A percentile compares a stretch with the other conserved stretches of the same genome.
These are phyloP conservation scores for Dasysyrphus tricinctus DNA, from an alignment of 2,888 invertebrate species.

Conservation along the genomic window DNA sequence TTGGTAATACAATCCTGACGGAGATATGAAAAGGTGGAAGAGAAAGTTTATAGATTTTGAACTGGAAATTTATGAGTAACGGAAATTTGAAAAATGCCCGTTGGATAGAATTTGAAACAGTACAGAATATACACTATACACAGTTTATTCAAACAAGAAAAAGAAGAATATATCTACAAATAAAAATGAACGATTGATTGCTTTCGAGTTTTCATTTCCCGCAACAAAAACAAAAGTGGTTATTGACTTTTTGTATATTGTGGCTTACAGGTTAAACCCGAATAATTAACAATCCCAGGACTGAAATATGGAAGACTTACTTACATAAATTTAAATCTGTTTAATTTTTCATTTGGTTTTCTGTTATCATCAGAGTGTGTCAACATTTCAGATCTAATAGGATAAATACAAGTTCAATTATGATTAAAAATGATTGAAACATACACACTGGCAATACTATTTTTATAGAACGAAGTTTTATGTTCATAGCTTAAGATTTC, in stretches of 20 bases:
- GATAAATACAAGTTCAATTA: too few species aligned
- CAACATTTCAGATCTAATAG: too few species aligned
- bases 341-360: too few species aligned
- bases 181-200: neutral
- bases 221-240: neutral
- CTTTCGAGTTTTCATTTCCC: neutral
- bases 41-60: conserved; percentile 67
- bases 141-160: conserved; percentile 1
- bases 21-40: conserved; percentile 34
- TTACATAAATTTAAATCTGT: too few species aligned
- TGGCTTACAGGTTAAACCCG: neutral
- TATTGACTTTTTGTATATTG: neutral
- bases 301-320: too few species aligned
- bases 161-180: neutral
- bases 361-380: too few species aligned
- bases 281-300: too few species aligned
- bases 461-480: too few species aligned
- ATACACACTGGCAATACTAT: too few species aligned
- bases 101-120: conserved; percentile 22
- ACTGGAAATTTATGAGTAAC: conserved; percentile 57
- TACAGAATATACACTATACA: neutral
- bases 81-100: conserved; percentile 72
- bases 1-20: neutral
- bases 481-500: too few species aligned
- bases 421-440: too few species aligned